Evolutionary conservation across 2,113 vertebrate species (phyloP).

Genomic region (Corythoichthys haematopterus): DNA sequence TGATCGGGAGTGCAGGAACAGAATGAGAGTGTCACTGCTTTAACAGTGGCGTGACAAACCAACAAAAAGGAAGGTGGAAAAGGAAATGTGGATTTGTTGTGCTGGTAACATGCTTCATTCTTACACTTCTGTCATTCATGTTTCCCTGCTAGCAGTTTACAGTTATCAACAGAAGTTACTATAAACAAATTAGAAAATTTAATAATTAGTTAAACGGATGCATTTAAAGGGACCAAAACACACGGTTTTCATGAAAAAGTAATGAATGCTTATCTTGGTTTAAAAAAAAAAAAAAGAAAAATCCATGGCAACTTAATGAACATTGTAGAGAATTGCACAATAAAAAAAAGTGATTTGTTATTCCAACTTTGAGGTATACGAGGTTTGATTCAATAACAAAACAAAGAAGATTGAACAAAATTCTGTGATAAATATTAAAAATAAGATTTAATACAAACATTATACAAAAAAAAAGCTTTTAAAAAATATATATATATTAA

Average conservation of each 20-base stretch:
- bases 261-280: not conserved
- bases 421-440: too few species aligned
- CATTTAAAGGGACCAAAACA: not conserved
- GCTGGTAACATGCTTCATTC: conserved; percentile 30
- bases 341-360: not conserved
- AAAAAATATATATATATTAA: not conserved
- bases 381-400: too few species aligned
- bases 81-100: conserved; percentile 36
- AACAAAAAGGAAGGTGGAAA: conserved; percentile 33
- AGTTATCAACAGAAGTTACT: conserved; percentile 9
- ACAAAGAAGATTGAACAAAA: too few species aligned
- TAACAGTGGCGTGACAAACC: conserved; percentile 48
- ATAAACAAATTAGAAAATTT: conserved; percentile 3
- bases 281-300: not conserved
- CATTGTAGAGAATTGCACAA: too few species aligned
- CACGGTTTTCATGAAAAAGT: not conserved
- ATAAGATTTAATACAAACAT: too few species aligned
- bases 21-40: conserved; percentile 47
- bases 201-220: conserved; percentile 12
- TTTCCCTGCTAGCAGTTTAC: conserved; percentile 30
- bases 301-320: not conserved
- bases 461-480: too few species aligned
- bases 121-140: conserved; percentile 39
- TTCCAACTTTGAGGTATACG: not conserved
- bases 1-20: conserved; percentile 45